Conservation (phyloP, 2,113 vertebrate genomes). For the Guaruba guarouba region DNA sequence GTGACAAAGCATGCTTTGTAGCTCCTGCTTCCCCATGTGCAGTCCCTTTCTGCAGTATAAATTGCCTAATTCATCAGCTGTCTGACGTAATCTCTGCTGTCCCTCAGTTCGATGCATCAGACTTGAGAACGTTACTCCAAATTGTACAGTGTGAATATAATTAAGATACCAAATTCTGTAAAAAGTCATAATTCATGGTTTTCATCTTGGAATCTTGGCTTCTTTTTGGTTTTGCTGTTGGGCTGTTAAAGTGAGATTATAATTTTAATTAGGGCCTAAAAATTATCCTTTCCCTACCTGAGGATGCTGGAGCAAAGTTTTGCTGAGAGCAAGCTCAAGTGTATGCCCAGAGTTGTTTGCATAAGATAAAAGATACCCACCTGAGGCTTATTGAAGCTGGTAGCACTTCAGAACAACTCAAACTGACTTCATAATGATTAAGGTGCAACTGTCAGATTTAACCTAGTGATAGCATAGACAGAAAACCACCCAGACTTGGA, state of each 20-base stretch:
- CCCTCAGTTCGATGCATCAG: neutral
- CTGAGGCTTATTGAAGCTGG: neutral
- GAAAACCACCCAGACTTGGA: neutral
- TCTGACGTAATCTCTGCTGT: neutral
- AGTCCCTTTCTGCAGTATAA: conserved; percentile 2
- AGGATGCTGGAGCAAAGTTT: neutral
- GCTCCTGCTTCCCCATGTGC: neutral
- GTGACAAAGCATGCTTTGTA: conserved; percentile 52
- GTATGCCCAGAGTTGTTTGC: neutral
- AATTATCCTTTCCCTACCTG: neutral
- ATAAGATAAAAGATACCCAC: neutral
- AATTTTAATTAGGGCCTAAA: neutral
- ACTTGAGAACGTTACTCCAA: neutral
- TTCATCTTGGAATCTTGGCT: neutral
- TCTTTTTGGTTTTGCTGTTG: neutral
- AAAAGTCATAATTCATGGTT: neutral
- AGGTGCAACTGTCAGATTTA: neutral
- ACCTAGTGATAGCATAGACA: neutral
- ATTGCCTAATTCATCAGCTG: neutral
- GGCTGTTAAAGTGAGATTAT: neutral
- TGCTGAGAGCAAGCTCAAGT: neutral
- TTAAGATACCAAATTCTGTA: neutral
- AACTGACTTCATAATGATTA: neutral
- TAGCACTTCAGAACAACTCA: neutral
- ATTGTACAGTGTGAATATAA: neutral